Conservation (phyloP, 2,888 invertebrate species). For the Eucera pruinosa region DNA sequence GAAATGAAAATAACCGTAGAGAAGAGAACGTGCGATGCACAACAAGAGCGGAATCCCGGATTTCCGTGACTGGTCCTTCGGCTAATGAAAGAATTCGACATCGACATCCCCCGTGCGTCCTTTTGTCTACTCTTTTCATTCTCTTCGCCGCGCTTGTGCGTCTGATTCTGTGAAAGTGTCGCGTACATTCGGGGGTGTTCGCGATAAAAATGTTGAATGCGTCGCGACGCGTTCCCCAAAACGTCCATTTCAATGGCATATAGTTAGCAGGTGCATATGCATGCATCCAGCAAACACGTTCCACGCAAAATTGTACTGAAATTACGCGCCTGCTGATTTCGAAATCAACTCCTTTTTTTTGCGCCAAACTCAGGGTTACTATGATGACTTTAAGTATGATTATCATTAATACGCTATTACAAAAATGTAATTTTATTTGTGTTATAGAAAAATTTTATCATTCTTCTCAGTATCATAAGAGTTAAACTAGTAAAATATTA, state of each 20-base stretch:
- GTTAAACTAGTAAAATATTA: too few species aligned
- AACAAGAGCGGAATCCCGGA: constrained; percentile 50
- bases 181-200: constrained; percentile 45
- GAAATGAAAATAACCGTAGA: neutral
- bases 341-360: neutral
- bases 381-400: too few species aligned
- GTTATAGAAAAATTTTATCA: too few species aligned
- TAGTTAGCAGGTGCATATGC: neutral
- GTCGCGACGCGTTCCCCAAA: constrained; percentile 57
- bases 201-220: constrained; percentile 59
- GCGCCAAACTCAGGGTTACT: neutral
- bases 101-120: constrained; percentile 42
- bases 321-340: constrained; percentile 5
- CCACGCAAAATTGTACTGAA: constrained; percentile 4
- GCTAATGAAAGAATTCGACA: constrained; percentile 60
- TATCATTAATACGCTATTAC: too few species aligned
- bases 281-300: constrained; percentile 10
- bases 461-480: too few species aligned
- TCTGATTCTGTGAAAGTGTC: constrained; percentile 47
- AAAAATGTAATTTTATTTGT: too few species aligned
- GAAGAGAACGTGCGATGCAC: constrained; percentile 9
- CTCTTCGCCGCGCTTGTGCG: constrained; percentile 30
- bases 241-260: constrained; percentile 48
- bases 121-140: constrained; percentile 52
- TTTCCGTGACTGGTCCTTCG: constrained; percentile 63